phyloP scores from a whole-genome alignment of 2,113 vertebrate genomes.

The Gadus chalcogrammus region DNA sequence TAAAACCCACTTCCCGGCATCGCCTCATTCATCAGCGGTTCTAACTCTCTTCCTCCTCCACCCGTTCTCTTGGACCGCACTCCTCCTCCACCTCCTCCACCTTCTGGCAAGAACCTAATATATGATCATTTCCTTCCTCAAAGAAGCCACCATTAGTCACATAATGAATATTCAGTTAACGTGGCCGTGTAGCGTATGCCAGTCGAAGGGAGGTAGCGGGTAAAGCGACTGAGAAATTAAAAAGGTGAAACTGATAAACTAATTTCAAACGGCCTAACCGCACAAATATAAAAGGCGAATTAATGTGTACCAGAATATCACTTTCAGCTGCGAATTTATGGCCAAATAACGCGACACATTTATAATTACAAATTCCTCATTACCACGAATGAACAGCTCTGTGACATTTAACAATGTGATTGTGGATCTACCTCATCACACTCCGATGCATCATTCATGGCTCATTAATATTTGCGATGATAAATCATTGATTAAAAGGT shows the following conservation, averaged over 20 bases:
- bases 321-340: slow-evolving; percentile 31
- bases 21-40: slow-evolving; percentile 47
- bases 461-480: slow-evolving; percentile 61
- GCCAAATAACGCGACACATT: slow-evolving; percentile 41
- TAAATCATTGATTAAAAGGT: slow-evolving; percentile 57
- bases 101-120: slow-evolving; percentile 61
- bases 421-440: slow-evolving; percentile 59
- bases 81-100: slow-evolving; percentile 31
- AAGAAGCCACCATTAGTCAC: slow-evolving; percentile 64
- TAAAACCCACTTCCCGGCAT: slow-evolving; percentile 43
- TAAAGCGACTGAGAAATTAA: slow-evolving; percentile 41
- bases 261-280: slow-evolving; percentile 19
- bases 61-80: slow-evolving; percentile 42
- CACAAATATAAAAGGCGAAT: slow-evolving; percentile 15
- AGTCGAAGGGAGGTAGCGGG: slow-evolving; percentile 24
- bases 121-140: slow-evolving; percentile 63
- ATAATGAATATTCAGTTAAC: slow-evolving; percentile 69
- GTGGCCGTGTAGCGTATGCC: slow-evolving; percentile 41
- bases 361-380: slow-evolving; percentile 54
- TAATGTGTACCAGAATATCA: slow-evolving; percentile 9
- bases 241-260: slow-evolving; percentile 38
- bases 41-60: slow-evolving; percentile 46
- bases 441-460: slow-evolving; percentile 61
- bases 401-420: slow-evolving; percentile 59
- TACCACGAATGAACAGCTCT: slow-evolving; percentile 39